Conservation (phyloP, 2,888 invertebrate genomes). For the Phoronis australis region DNA sequence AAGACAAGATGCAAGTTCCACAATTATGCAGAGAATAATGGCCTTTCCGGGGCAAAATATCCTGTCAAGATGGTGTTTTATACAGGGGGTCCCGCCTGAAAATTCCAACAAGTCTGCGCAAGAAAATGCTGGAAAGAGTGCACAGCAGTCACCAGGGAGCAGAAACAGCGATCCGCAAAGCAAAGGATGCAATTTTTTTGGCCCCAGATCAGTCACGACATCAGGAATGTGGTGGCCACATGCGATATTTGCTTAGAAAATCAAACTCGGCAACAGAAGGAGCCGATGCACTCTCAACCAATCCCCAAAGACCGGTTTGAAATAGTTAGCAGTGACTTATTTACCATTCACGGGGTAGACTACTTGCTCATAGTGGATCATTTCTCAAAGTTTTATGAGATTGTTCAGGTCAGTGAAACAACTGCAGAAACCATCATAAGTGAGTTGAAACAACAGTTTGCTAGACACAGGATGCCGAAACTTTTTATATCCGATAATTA, state of each 20-base stretch:
- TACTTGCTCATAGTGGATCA: conserved; percentile 15
- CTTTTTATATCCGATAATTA: conserved; percentile 12
- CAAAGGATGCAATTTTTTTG: neutral
- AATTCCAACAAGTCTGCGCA: conserved; percentile 7
- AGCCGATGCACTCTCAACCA: neutral
- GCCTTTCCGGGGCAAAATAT: conserved; percentile 7
- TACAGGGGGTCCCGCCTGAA: conserved; percentile 9
- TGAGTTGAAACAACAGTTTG: conserved; percentile 10
- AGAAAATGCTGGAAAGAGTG: conserved; percentile 3
- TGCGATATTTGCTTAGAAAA: neutral
- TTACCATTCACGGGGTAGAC: neutral
- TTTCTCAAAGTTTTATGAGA: conserved; percentile 10
- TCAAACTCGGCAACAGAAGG: neutral
- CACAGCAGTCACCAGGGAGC: conserved; percentile 6
- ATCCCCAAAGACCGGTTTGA: neutral
- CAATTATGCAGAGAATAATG: conserved; percentile 2
- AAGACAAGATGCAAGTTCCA: neutral
- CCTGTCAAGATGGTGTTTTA: conserved; percentile 8
- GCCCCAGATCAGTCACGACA: neutral
- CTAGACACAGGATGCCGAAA: conserved; percentile 15
- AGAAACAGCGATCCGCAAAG: conserved; percentile 6
- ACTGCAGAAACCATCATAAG: conserved; percentile 9
- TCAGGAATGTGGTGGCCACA: neutral
- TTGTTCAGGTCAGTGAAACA: conserved; percentile 9
- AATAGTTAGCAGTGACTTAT: neutral